phyloP scores from a whole-genome alignment of 2,113 vertebrate species.

The Lepus americanus region DNA sequence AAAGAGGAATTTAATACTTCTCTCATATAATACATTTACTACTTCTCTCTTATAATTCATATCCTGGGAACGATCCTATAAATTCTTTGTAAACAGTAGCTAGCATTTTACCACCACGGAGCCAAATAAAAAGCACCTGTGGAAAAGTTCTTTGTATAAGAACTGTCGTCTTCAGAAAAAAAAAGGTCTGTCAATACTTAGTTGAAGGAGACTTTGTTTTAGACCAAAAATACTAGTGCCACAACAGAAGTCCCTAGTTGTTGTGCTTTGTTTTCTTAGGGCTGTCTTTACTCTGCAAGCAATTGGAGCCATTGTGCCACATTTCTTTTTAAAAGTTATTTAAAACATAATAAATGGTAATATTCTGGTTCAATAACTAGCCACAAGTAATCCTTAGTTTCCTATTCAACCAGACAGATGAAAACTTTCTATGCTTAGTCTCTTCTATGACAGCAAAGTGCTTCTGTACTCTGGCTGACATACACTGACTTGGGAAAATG shows the following conservation, averaged over 20 bases:
- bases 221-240: neutral
- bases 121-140: neutral
- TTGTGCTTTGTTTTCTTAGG: slow-evolving; percentile 17
- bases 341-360: slow-evolving; percentile 38
- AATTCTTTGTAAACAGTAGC: slow-evolving; percentile 63
- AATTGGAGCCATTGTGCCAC: neutral
- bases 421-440: neutral
- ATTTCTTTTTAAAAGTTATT: slow-evolving; percentile 54
- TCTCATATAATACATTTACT: slow-evolving; percentile 40
- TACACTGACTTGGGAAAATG: neutral
- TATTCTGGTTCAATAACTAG: neutral
- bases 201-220: neutral
- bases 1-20: slow-evolving; percentile 62
- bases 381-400: slow-evolving; percentile 32
- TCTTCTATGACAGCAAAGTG: neutral
- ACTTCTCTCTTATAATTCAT: slow-evolving; percentile 61
- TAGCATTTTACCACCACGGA: slow-evolving; percentile 33
- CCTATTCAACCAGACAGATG: neutral
- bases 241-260: neutral
- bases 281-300: neutral
- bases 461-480: neutral
- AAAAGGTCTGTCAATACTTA: neutral
- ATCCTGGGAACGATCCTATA: neutral
- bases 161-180: slow-evolving; percentile 35
- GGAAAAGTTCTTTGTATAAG: slow-evolving; percentile 47